A percentile compares a stretch with the other conserved stretches of the same genome.
phyloP scores from a whole-genome alignment of 2,888 invertebrate species.

The Andrena minutula region DNA sequence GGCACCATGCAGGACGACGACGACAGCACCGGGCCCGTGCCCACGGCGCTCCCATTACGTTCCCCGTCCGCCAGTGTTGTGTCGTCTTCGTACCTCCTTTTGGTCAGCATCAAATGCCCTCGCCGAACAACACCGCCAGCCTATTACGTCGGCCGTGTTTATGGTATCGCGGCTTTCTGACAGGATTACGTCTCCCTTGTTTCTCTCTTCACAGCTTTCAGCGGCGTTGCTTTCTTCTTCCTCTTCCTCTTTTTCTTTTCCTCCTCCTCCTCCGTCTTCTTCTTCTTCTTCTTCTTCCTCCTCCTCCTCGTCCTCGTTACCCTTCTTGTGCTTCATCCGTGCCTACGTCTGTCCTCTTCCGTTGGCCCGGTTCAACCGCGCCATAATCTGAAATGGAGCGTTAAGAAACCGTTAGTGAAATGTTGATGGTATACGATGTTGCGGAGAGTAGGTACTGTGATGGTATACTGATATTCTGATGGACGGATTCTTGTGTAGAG shows the following conservation, averaged over 20 bases:
- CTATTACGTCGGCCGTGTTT: conserved; percentile 6
- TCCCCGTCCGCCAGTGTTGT: conserved; percentile 80
- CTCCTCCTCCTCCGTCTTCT: conserved; percentile 38
- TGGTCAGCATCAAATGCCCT: conserved; percentile 82
- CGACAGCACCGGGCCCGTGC: conserved; percentile 69
- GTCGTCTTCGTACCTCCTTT: conserved; percentile 81
- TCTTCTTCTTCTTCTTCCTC: conserved; percentile 67
- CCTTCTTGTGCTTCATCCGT: conserved; percentile 70
- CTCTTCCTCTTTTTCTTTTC: not conserved
- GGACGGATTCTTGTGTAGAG: too few relatives aligned
- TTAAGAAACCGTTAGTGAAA: not conserved
- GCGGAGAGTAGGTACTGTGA: too few relatives aligned
- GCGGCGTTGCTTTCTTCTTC: too few relatives aligned
- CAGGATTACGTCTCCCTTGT: not conserved
- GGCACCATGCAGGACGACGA: conserved; percentile 72
- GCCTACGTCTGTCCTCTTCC: conserved; percentile 56
- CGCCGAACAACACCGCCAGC: conserved; percentile 11
- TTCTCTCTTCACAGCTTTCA: not conserved
- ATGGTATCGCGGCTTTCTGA: not conserved
- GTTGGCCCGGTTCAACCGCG: conserved; percentile 56
- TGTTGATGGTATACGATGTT: not conserved
- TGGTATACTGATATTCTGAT: too few relatives aligned
- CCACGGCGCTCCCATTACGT: conserved; percentile 82
- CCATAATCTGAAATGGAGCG: conserved; percentile 71
- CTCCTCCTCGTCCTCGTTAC: conserved; percentile 65